These are phyloP conservation scores for Drosophila emarginata DNA, from an alignment of 2,888 invertebrate species.

Conservation along the genomic window DNA sequence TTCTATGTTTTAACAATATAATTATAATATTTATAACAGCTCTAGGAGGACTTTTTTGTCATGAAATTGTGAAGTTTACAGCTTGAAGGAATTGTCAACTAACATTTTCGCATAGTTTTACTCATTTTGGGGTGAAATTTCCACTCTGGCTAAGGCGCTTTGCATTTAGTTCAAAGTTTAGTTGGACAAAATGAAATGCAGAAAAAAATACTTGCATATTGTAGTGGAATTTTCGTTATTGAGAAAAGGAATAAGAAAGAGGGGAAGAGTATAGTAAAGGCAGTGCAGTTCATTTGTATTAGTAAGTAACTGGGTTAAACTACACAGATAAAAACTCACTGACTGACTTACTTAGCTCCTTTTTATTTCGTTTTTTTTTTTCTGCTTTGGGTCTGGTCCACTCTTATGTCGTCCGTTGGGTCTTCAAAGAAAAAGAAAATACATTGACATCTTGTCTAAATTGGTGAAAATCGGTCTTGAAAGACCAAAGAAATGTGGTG, in stretches of 20 bases:
- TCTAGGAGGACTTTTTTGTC: too few species aligned
- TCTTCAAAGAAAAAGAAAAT: slow-evolving; percentile 18
- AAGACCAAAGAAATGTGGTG: slow-evolving; percentile 7
- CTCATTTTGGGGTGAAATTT: not conserved
- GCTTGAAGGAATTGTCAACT: not conserved
- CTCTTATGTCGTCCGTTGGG: slow-evolving; percentile 32
- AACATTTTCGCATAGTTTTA: not conserved
- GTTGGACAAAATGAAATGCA: slow-evolving; percentile 31
- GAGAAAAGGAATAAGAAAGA: not conserved
- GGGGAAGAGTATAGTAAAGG: slow-evolving; percentile 3
- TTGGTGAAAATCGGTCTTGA: slow-evolving; percentile 38
- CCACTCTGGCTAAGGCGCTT: slow-evolving; percentile 26
- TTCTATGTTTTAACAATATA: too few species aligned
- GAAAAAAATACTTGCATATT: slow-evolving; percentile 29
- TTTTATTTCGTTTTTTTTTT: not conserved
- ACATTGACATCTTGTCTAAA: slow-evolving; percentile 55
- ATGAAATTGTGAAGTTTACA: not conserved
- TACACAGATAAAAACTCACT: slow-evolving; percentile 37
- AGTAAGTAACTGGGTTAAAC: slow-evolving; percentile 64
- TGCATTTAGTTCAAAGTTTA: slow-evolving; percentile 50
- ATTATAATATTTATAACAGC: too few species aligned
- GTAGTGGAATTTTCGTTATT: slow-evolving; percentile 23
- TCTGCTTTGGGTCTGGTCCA: slow-evolving; percentile 27
- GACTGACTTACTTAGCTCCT: slow-evolving; percentile 17
- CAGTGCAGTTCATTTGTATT: slow-evolving; percentile 48